phyloP scores from a whole-genome alignment of 2,113 vertebrate genomes.

The Cynopterus brachyotis region DNA sequence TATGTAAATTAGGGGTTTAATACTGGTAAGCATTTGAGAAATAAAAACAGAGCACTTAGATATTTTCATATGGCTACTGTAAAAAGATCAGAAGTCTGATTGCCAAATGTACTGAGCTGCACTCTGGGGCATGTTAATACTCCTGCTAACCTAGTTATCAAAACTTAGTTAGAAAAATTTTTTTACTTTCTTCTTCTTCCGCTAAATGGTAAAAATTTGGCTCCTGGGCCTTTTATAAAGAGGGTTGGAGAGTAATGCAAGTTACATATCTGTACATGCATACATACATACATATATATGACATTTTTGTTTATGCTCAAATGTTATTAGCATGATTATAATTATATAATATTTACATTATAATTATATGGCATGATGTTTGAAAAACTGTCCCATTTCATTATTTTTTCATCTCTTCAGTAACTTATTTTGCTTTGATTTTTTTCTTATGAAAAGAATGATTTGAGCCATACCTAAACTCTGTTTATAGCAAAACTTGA shows the following conservation, averaged over 20 bases:
- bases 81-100: background rate
- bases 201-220: background rate
- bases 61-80: background rate
- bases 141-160: background rate
- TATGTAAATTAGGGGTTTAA: background rate
- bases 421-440: conserved; percentile 49
- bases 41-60: background rate
- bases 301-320: background rate
- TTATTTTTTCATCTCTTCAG: conserved; percentile 29
- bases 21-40: background rate
- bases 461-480: background rate
- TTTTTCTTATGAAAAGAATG: conserved; percentile 41
- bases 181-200: background rate
- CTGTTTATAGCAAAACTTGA: background rate
- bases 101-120: background rate
- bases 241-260: fast-evolving
- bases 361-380: background rate
- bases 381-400: background rate
- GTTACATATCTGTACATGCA: background rate
- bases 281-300: background rate
- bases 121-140: background rate
- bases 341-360: background rate
- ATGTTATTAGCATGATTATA: background rate
- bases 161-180: background rate
- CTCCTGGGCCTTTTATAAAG: background rate